Evolutionary conservation across 1,140 invertebrate species (phyloP).

Genomic region (Ridgeia piscesae): DNA sequence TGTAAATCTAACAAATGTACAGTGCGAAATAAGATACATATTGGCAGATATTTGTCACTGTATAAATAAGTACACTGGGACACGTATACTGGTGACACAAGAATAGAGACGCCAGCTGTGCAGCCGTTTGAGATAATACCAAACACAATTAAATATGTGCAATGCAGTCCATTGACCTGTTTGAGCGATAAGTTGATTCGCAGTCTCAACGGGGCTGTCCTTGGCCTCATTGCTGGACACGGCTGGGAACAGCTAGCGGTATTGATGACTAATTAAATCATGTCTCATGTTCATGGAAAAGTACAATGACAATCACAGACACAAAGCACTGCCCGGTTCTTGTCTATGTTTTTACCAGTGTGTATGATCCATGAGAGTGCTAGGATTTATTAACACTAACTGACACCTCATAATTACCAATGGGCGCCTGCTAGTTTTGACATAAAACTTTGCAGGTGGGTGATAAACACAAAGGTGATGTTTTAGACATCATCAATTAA

Average conservation of each 20-base stretch:
- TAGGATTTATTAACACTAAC: not conserved
- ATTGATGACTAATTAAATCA: not conserved
- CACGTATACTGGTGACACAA: no score
- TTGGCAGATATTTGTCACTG: no score
- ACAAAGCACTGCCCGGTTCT: not conserved
- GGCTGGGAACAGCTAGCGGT: not conserved
- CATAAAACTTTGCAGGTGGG: not conserved
- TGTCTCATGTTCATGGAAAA: not conserved
- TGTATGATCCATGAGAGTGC: not conserved
- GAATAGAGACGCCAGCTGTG: not conserved
- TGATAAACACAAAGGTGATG: no score
- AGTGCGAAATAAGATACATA: no score
- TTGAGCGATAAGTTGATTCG: not conserved
- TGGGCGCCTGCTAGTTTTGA: not conserved
- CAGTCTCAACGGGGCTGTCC: not conserved
- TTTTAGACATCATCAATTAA: not conserved
- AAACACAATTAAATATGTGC: constrained; percentile 14
- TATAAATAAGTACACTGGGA: no score
- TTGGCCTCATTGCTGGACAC: not conserved
- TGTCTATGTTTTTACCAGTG: not conserved
- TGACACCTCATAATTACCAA: not conserved
- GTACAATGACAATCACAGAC: not conserved
- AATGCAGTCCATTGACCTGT: not conserved
- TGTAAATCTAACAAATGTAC: no score
- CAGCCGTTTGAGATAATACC: not conserved